Evolutionary conservation across 1,140 invertebrate species (phyloP), one percentile per base, ranked within the genome.

Genomic region (Campoletis sonorensis): DNA sequence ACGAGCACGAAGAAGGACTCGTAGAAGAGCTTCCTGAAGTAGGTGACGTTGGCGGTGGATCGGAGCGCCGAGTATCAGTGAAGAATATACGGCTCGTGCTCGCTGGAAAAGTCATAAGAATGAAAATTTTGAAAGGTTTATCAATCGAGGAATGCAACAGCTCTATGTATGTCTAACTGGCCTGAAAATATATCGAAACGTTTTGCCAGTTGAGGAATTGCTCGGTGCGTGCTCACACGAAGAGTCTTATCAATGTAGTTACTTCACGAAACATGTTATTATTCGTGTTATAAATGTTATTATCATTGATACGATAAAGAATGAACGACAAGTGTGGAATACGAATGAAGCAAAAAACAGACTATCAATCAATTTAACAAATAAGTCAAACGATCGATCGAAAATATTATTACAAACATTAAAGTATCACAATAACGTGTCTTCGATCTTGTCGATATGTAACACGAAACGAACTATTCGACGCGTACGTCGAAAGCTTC

Each of bases 21-120:
- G 80, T 45, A 78, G 80, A 81, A 81, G 80, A 81, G 80, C 80
- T n/a, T 81, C 75, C 64, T 81, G 75, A 81, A 81, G 80, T 27
- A 61, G 76, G 76, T 67, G 76, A 37, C 58, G 76, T 61, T 78
- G 76, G 76, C 23, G 76, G 76, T 61, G 76, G n/a, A 61, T 64
- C 76, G 33, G 58, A 61, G 76, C 33, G 54, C 76, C 76, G 26
- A 64, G 54, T 51, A 27, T 37, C 75, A 64, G 51, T n/a, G 51
- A 77, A 64, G 18, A 61, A 64, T 58, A 77, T 37, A 64, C 30
- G 27, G 16, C 10, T n/a, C 51, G 73, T 64, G 73, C 27, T 61
- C 54, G 51, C 1, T 77, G 51, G 51, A 21, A 18, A 37, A 64
- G 8, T 8, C 73, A 64, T 11, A 30, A 27, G 49, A 30, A 77